Percentiles rank a stretch among this genome's conserved stretches.
phyloP scores from a whole-genome alignment of 2,797 vertebrate species.

The Myripristis jacobus region DNA sequence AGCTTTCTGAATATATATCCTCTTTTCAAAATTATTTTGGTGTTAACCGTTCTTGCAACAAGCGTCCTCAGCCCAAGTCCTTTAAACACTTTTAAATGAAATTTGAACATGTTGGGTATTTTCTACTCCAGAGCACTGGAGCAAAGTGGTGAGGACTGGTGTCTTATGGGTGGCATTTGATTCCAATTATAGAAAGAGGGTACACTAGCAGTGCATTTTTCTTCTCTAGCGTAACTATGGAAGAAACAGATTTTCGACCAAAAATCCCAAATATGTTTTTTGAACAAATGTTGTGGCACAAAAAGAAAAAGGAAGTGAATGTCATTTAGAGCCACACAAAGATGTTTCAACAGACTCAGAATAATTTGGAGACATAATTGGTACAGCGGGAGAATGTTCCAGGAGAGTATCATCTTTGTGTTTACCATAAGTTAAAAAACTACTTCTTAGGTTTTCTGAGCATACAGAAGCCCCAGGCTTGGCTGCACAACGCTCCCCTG shows the following conservation, averaged over 20 bases:
- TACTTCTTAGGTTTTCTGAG: constrained; percentile 52
- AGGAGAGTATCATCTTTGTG: constrained; percentile 55
- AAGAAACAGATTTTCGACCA: constrained; percentile 7
- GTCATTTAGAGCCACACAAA: constrained; percentile 31
- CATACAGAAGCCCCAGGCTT: constrained; percentile 67
- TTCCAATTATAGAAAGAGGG: no score
- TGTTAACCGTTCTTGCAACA: no score
- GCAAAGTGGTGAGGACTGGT: no score
- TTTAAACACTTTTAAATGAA: no score
- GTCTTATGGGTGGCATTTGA: no score
- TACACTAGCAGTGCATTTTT: no score
- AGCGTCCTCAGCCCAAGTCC: no score
- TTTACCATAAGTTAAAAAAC: constrained; percentile 43
- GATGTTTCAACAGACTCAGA: constrained; percentile 17
- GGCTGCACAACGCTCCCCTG: constrained; percentile 55
- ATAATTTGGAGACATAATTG: background rate
- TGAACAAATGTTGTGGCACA: constrained; percentile 2
- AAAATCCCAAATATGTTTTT: constrained; percentile 25
- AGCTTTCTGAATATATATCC: no score
- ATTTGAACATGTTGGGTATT: no score
- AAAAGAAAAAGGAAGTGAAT: constrained; percentile 20
- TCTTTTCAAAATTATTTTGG: no score
- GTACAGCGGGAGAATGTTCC: constrained; percentile 28
- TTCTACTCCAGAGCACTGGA: no score
- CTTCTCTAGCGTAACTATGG: no score